A percentile compares a stretch with the other conserved stretches of the same genome.
phyloP scores from a whole-genome alignment of 1,140 invertebrate species.

The Drosophila nebulosa region DNA sequence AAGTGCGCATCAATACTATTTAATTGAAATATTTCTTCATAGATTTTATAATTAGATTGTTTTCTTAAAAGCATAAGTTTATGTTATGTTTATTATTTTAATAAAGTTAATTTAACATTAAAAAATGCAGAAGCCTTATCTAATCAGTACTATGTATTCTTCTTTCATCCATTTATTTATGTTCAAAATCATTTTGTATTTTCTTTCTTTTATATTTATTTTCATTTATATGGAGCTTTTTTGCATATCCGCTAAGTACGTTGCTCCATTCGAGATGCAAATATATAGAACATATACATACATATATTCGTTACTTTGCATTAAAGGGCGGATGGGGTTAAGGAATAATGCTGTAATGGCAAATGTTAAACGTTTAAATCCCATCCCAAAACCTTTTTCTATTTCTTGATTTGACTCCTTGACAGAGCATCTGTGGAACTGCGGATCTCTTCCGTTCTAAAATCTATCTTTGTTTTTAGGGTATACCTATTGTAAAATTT shows the following conservation, averaged over 20 bases:
- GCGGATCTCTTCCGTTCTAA: background rate
- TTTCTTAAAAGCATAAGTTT: slow-evolving; percentile 32
- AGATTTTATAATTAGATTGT: slow-evolving; percentile 16
- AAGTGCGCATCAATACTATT: slow-evolving; percentile 37
- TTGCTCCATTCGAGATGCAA: background rate
- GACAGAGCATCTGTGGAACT: background rate
- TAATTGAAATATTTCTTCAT: slow-evolving; percentile 17
- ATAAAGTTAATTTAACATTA: slow-evolving; percentile 52
- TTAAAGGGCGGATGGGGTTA: background rate
- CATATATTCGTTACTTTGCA: background rate
- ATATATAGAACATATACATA: background rate
- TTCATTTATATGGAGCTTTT: background rate
- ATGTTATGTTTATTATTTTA: slow-evolving; percentile 8
- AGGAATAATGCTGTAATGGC: background rate
- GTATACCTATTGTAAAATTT: background rate
- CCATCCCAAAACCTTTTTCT: background rate
- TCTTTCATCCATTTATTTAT: slow-evolving; percentile 19
- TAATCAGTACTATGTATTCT: slow-evolving; percentile 65
- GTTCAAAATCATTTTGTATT: slow-evolving; percentile 16
- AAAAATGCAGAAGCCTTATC: slow-evolving; percentile 65
- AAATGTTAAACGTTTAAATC: background rate
- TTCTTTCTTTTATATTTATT: background rate
- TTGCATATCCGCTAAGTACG: background rate
- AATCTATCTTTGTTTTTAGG: background rate
- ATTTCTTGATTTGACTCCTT: background rate